Evolutionary conservation across 2,113 vertebrate genomes (phyloP).

Genomic region (Oenanthe oenanthe): DNA sequence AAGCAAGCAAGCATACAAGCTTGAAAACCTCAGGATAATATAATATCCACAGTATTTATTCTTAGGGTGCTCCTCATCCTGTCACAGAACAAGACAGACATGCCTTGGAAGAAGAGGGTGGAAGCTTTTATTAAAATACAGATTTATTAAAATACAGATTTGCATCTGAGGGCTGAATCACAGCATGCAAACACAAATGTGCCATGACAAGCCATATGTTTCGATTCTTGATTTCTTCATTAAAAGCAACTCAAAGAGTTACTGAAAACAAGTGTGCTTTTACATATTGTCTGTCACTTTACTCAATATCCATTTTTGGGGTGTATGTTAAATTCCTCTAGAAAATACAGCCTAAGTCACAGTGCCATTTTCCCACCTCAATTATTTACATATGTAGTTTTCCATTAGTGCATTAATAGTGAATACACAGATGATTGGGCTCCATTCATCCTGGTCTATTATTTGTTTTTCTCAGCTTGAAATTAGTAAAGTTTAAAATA

Average conservation of each 20-base stretch:
- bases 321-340: not conserved
- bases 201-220: not conserved
- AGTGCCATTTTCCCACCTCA: not conserved
- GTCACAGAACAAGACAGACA: not conserved
- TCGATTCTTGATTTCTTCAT: not conserved
- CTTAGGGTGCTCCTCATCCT: not conserved
- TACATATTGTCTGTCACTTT: not conserved
- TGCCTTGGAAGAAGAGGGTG: accelerated
- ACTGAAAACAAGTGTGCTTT: not conserved
- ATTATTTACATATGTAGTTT: not conserved
- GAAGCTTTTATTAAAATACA: not conserved
- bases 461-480: not conserved
- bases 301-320: not conserved
- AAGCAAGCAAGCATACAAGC: accelerated
- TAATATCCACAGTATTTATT: not conserved
- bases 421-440: not conserved
- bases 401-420: not conserved
- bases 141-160: not conserved
- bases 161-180: not conserved
- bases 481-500: not conserved
- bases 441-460: not conserved
- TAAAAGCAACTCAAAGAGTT: not conserved
- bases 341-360: not conserved
- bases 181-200: not conserved
- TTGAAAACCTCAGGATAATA: not conserved